Base-by-base conservation (phyloP, 1,140 invertebrate species). In the Philopotamus ludificatus region DNA sequence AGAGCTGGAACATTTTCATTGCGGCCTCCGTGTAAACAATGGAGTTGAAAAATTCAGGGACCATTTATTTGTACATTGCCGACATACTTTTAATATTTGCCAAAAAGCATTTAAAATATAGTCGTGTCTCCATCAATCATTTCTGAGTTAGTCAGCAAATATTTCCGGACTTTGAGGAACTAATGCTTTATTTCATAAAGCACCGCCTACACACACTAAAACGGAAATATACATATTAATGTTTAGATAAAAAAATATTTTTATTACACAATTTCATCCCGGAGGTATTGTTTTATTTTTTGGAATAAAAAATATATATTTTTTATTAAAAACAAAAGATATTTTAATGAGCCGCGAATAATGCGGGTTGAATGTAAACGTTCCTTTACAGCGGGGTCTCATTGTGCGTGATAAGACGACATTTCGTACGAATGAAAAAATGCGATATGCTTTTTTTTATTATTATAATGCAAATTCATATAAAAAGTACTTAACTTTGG, bases 401-500 rank as follows among this genome's bases (percentile, higher is more conserved):
- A 21, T 49, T 49, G 54, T 57, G 54, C 54, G 54, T 57, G 54
- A 57, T 57, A 57, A 57, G 54, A 57, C 39, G 54, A 57, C 54
- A 57, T 57, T 57, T 57, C 42, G n/a, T 57, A 57, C 54, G 39
- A 57, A 57, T 57, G 54, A 57, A 57, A 57, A 57, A 42, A 57
- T 42, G 28, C 54, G 54, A 57, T 57, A 57, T 57, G 28, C 54
- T 39, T 57, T 57, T n/a, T 34, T 57, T 57, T 57, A 57, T 57
- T 57, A 57, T 57, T 57, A 57, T 57, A 57, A 57, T 57, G 54
- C 54, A 57, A 57, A 57, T 57, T 57, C 54, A 57, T 57, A 57
- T 42, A 39, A 57, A 34, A 21, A 28, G 54, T 57, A 57, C 54
- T 57, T 57, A 57, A 57, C 54, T 57, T 41, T 21, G 42, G 54